Evolutionary conservation across 2,113 vertebrate genomes (phyloP), one percentile per base, ranked within the genome.

Genomic region (Misgurnus mizolepis): DNA sequence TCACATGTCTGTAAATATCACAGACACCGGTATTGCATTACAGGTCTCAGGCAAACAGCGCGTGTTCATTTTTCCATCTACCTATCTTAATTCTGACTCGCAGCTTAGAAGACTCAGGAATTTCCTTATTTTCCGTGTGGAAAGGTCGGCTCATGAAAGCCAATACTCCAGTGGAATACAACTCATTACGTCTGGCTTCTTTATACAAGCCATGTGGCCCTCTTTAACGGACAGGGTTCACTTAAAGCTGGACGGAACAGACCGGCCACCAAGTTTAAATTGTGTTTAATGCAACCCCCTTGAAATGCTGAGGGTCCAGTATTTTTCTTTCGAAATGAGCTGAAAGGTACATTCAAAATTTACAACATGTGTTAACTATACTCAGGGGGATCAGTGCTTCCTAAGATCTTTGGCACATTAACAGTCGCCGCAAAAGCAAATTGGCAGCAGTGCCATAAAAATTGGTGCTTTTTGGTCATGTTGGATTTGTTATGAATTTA

Each of bases 141-240:
- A 79, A 80, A 83, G 56, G 76, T 70, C 17, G 62, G 39, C 76
- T 83, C 62, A 80, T 80, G 82, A 83, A 83, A 83, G 77, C 65
- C 50, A 85, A 85, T 83, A 81, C 53, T 62, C 76, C n/a, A 45
- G 68, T 64, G 70, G 65, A 81, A 76, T 70, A 81, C 56, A 76
- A 67, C 66, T 72, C 67, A 70, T 75, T 50, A 62, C 39, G 22
- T 27, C 17, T 34, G 50, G 64, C 58, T 67, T 72, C 55, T 75
- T 81, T 43, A 71, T 56, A 67, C 43, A 49, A 84, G 74, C 53
- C 69, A 78, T 81, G 75, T 79, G 71, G 76, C 67, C 75, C 60
- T 53, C 18, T 64, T 50, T 79, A 61, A 79, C 53, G 11, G 39
- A 47, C 67, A 64, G 7, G 47, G 56, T 82, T 75, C 41, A 79